Conservation (phyloP, 2,797 vertebrate genomes). For the Sternarchorhynchus goeldii region DNA sequence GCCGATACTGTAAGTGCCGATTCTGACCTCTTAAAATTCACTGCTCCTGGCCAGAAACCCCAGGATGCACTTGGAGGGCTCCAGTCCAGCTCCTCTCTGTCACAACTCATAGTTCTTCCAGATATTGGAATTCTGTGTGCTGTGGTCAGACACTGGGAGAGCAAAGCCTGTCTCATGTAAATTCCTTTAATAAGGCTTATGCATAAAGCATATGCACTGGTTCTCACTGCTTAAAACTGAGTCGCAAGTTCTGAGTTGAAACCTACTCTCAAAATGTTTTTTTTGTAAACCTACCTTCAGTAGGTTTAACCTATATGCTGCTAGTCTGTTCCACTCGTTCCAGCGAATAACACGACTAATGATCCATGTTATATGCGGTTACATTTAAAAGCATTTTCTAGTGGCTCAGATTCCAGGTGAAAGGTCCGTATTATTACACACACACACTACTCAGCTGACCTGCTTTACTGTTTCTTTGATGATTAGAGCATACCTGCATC, state of each 20-base stretch:
- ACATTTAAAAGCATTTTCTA: background rate
- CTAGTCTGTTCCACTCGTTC: too few relatives aligned
- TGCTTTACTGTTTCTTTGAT: conserved; percentile 70
- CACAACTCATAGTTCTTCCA: too few relatives aligned
- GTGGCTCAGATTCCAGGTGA: background rate
- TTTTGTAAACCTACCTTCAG: background rate
- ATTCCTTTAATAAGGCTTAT: background rate
- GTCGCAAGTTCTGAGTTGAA: too few relatives aligned
- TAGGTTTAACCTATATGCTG: background rate
- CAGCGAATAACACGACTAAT: background rate
- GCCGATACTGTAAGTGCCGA: too few relatives aligned
- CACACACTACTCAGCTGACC: conserved; percentile 55
- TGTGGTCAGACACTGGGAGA: conserved; percentile 41
- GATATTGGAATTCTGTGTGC: background rate
- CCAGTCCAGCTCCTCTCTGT: too few relatives aligned
- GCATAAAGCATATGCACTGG: too few relatives aligned
- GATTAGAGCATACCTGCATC: conserved; percentile 51
- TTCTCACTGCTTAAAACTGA: too few relatives aligned
- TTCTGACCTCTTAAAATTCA: too few relatives aligned
- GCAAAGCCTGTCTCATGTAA: conserved; percentile 23
- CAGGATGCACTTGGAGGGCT: too few relatives aligned
- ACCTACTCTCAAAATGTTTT: too few relatives aligned
- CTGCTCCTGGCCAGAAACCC: too few relatives aligned
- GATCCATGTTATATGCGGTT: background rate
- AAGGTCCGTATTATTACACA: background rate